Evolutionary conservation across 2,113 vertebrate genomes (phyloP).

Genomic region (Xiphophorus maculatus): DNA sequence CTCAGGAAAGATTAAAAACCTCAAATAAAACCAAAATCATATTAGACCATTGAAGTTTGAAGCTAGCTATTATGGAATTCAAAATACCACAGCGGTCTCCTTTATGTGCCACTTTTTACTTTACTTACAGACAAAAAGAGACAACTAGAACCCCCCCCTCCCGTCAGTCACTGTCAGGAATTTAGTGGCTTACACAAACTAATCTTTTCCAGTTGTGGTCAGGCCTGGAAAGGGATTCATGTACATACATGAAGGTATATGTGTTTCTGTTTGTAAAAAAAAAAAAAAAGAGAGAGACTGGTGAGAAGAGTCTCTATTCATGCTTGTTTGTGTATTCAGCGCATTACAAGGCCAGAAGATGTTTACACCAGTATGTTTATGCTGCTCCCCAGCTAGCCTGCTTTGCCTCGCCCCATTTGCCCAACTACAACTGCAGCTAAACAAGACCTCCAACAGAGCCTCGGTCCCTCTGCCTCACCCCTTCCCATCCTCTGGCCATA

Average conservation of each 20-base stretch:
- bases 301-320: constrained; percentile 76
- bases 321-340: constrained; percentile 82
- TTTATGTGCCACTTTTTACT: constrained; percentile 18
- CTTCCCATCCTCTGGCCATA: background rate
- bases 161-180: constrained; percentile 83
- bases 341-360: constrained; percentile 82
- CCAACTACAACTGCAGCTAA: constrained; percentile 75
- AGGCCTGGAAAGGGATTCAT: constrained; percentile 67
- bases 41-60: constrained; percentile 15
- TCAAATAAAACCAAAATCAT: constrained; percentile 9
- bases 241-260: constrained; percentile 7
- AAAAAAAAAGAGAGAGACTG: constrained; percentile 22
- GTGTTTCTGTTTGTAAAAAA: background rate
- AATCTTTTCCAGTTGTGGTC: constrained; percentile 87
- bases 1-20: constrained; percentile 27
- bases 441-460: constrained; percentile 86
- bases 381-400: constrained; percentile 80
- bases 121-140: constrained; percentile 41
- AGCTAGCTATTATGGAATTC: constrained; percentile 2
- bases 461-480: constrained; percentile 50
- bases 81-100: background rate
- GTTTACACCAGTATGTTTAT: constrained; percentile 86
- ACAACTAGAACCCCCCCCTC: constrained; percentile 56
- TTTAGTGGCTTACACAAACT: constrained; percentile 87
- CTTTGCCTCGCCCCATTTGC: constrained; percentile 64